Conservation (phyloP, 1,140 invertebrate species). For the Galleria mellonella region DNA sequence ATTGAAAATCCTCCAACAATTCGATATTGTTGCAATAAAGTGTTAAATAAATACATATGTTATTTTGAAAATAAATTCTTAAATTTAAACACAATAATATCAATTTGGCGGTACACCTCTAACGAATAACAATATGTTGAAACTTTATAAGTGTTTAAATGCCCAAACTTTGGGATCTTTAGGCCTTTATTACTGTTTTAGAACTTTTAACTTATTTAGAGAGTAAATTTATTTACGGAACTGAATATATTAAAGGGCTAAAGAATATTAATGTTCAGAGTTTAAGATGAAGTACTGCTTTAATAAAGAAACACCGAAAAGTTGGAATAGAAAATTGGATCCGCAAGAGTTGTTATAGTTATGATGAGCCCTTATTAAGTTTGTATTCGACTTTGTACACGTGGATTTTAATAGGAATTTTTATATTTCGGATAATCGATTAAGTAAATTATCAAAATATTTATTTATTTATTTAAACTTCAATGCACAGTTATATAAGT, state of each 20-base stretch:
- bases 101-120: background rate
- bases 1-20: no score
- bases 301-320: slow-evolving; percentile 11
- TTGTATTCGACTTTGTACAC: no score
- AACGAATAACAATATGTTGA: slow-evolving; percentile 11
- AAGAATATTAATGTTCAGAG: slow-evolving; percentile 43
- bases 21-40: no score
- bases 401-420: no score
- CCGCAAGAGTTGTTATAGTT: background rate
- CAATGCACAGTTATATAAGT: no score
- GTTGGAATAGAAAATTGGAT: slow-evolving; percentile 2
- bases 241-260: slow-evolving; percentile 46
- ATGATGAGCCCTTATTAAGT: no score
- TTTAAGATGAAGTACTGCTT: slow-evolving; percentile 31
- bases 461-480: no score
- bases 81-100: background rate
- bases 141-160: slow-evolving; percentile 9
- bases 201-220: slow-evolving; percentile 31
- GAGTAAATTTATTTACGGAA: slow-evolving; percentile 48
- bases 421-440: no score
- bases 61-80: no score
- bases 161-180: slow-evolving; percentile 6
- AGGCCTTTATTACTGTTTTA: slow-evolving; percentile 8
- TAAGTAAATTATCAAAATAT: no score
- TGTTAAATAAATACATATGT: no score